A percentile compares a stretch with the other conserved stretches of the same genome.
Conservation (phyloP, 1,140 invertebrate genomes). For the Trigoniulus corallinus region DNA sequence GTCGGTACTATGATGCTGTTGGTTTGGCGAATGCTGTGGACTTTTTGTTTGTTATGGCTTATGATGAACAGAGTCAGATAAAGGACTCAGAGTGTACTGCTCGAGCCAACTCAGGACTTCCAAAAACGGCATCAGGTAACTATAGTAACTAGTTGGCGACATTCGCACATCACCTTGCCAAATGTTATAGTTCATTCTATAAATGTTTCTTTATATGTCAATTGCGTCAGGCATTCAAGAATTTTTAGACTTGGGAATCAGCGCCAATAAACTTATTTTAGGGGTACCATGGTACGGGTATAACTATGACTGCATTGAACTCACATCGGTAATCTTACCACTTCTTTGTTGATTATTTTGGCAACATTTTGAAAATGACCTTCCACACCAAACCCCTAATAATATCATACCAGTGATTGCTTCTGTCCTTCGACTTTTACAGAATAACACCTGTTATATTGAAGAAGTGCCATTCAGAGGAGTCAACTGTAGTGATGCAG, state of each 20-base stretch:
- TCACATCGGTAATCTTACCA: conserved; percentile 15
- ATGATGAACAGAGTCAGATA: conserved; percentile 31
- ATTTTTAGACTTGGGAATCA: conserved; percentile 16
- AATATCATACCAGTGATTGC: too few relatives aligned
- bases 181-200: too few relatives aligned
- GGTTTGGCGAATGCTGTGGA: conserved; percentile 21
- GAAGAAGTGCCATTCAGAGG: conserved; percentile 26
- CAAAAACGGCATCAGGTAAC: background rate
- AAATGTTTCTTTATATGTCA: too few relatives aligned
- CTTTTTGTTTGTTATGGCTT: conserved; percentile 31
- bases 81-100: conserved; percentile 23
- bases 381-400: background rate
- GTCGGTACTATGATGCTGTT: conserved; percentile 28
- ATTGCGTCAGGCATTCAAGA: conserved; percentile 15
- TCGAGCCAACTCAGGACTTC: conserved; percentile 1
- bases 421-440: conserved; percentile 1
- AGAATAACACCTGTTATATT: conserved; percentile 21
- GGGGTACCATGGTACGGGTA: conserved; percentile 22
- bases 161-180: too few relatives aligned
- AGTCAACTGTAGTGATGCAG: conserved; percentile 29
- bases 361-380: background rate
- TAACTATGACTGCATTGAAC: conserved; percentile 22
- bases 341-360: background rate
- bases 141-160: too few relatives aligned
- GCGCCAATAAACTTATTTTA: conserved; percentile 14